Percentiles rank a stretch among this genome's conserved stretches.
These are phyloP conservation scores for Hedychridium roseum DNA, from an alignment of 2,888 invertebrate genomes.

Conservation along the genomic window DNA sequence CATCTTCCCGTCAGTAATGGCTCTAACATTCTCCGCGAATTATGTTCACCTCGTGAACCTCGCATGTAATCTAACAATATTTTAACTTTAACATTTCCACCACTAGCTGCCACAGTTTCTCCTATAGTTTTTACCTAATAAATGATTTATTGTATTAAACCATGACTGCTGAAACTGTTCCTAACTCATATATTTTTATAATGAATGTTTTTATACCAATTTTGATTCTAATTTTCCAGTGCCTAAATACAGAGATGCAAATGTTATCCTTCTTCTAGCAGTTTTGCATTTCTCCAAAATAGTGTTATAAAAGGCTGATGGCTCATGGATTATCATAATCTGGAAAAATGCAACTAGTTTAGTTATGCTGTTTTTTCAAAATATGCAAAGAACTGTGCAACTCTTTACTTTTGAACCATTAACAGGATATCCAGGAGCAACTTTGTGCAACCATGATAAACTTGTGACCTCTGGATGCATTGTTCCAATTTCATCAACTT, in stretches of 20 bases:
- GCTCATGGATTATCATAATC: conserved; percentile 79
- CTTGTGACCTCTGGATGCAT: conserved; percentile 33
- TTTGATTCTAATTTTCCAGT: conserved; percentile 83
- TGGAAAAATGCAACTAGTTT: conserved; percentile 53
- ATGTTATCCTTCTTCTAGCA: conserved; percentile 76
- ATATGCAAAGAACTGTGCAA: neutral
- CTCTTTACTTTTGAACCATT: conserved; percentile 61
- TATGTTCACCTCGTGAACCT: conserved; percentile 81
- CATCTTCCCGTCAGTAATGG: conserved; percentile 71
- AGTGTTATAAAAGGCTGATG: conserved; percentile 78
- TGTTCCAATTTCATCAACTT: conserved; percentile 31
- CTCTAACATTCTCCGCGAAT: conserved; percentile 81
- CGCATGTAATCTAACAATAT: conserved; percentile 89
- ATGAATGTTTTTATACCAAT: conserved; percentile 66
- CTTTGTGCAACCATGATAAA: conserved; percentile 56
- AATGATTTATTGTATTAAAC: conserved; percentile 2
- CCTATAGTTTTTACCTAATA: conserved; percentile 70
- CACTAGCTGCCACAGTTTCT: conserved; percentile 67
- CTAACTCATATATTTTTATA: neutral
- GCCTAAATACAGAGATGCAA: conserved; percentile 94
- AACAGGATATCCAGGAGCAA: conserved; percentile 62
- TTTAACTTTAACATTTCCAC: conserved; percentile 73
- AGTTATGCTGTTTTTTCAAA: too few relatives aligned
- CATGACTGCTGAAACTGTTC: neutral
- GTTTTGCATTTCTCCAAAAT: conserved; percentile 73